A percentile compares a stretch with the other conserved stretches of the same genome.
These are phyloP conservation scores for Slavum lentiscoides DNA, from an alignment of 2,888 invertebrate genomes.

Conservation along the genomic window DNA sequence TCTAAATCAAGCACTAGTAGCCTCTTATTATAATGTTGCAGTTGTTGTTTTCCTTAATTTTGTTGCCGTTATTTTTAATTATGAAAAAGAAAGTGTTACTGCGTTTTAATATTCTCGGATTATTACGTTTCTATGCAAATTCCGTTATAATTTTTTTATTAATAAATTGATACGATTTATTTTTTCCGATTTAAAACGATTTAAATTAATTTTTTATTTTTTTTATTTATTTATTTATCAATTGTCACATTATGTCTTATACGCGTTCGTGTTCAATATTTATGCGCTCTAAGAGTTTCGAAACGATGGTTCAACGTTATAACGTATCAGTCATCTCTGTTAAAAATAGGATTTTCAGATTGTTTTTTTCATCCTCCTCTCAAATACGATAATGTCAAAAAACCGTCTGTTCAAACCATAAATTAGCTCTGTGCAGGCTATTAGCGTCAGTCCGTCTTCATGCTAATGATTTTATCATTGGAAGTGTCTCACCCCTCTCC, in stretches of 20 bases:
- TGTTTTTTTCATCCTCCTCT: not conserved
- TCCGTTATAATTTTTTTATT: not conserved
- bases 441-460: slow-evolving; percentile 42
- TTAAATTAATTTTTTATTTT: too few species aligned
- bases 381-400: slow-evolving; percentile 40
- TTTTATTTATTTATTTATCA: not conserved
- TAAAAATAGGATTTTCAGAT: slow-evolving; percentile 21
- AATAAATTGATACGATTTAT: not conserved
- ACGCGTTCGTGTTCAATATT: not conserved
- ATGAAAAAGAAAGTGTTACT: slow-evolving; percentile 3
- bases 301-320: not conserved
- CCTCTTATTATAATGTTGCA: not conserved
- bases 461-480: slow-evolving; percentile 51
- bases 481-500: slow-evolving; percentile 7
- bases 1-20: not conserved
- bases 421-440: slow-evolving; percentile 29
- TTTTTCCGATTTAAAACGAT: not conserved
- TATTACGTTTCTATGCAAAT: not conserved
- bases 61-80: slow-evolving; percentile 12
- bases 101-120: not conserved
- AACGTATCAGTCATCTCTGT: not conserved
- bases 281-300: not conserved
- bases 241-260: not conserved
- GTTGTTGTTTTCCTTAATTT: slow-evolving; percentile 1
- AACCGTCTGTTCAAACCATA: slow-evolving; percentile 34